Evolutionary conservation across 2,888 invertebrate species (phyloP).

Genomic region (Trissolcus japonicus): DNA sequence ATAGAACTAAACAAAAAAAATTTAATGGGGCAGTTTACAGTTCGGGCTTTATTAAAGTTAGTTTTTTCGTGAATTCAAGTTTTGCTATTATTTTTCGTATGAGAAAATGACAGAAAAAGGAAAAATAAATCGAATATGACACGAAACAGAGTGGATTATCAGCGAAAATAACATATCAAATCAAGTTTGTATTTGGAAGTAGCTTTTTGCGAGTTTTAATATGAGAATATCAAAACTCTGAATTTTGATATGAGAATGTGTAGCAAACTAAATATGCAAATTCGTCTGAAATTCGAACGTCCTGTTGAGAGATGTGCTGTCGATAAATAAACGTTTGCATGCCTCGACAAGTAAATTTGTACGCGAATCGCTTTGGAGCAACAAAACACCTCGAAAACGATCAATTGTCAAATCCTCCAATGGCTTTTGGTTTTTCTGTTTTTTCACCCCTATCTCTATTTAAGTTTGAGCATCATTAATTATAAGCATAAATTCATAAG

Average conservation of each 20-base stretch:
- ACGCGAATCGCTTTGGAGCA: conserved; percentile 41
- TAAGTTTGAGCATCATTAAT: conserved; percentile 5
- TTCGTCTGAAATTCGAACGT: conserved; percentile 53
- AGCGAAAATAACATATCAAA: conserved; percentile 50
- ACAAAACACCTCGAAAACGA: conserved; percentile 33
- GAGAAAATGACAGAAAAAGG: background rate
- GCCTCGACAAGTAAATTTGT: conserved; percentile 48
- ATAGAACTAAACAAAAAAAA: too few species aligned
- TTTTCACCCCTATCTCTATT: background rate
- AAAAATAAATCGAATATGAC: conserved; percentile 13
- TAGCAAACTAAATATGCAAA: conserved; percentile 55
- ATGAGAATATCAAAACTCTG: too few species aligned
- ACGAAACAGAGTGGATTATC: conserved; percentile 45
- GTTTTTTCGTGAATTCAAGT: background rate
- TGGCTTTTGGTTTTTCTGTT: background rate
- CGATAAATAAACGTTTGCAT: conserved; percentile 58
- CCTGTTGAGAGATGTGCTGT: conserved; percentile 49
- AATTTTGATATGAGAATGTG: conserved; percentile 49
- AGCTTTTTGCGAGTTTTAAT: conserved; percentile 29
- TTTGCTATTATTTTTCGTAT: background rate
- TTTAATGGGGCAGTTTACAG: too few species aligned
- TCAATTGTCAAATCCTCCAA: conserved; percentile 40
- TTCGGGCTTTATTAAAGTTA: background rate
- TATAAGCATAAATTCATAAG: background rate
- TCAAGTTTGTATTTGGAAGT: conserved; percentile 37